Evolutionary conservation across 64 coral and sea anemone species (phyloP), one percentile per base, ranked within the genome.

Genomic region (Montipora capricornis): DNA sequence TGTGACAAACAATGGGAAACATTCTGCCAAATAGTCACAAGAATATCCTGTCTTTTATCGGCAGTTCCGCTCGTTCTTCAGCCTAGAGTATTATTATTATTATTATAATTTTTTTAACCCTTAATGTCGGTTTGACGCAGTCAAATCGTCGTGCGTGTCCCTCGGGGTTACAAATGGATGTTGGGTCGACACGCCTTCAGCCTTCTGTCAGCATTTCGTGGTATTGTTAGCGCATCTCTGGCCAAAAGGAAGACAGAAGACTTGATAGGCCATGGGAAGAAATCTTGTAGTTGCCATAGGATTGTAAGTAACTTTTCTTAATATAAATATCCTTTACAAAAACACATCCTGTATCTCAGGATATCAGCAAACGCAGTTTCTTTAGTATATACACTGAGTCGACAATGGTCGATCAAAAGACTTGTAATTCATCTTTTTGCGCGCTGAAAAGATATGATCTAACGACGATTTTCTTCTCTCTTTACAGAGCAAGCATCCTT

Each of bases 271-370:
- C 67, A 73, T 86, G 82, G 46, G 9, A 46, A 49, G 62, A 24
- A 71, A 70, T 86, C 82, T 68, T 51, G 11, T 20, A 45, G 82
- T 46, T 73, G 8, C n/a, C 46, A 20, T 86, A 17, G n/a, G 19
- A 49, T 71, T 86, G 82, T 86, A 86, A 86, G 82, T 52, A 73
- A 16, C 64, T 71, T 73, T 44, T 86, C 81, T 20, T 47, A 49
- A 5, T 50, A 47, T 26, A 71, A 50, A 48, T 49, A 19, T n/a
- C 49, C 66, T 68, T 85, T 12, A 64, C 57, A 82, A 82, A 64
- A 16, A 64, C 12, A 66, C 53, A 82, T 37, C 8, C 81, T 22
- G 71, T 86, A 46, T 15, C 19, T 66, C 53, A 57, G 11, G 6
- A 6, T 57, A 11, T 57, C 53, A 57, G 53, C 53, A 57, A 57